Base-by-base conservation (phyloP, 2,888 invertebrate genomes). In the Myopa tessellatipennis region DNA sequence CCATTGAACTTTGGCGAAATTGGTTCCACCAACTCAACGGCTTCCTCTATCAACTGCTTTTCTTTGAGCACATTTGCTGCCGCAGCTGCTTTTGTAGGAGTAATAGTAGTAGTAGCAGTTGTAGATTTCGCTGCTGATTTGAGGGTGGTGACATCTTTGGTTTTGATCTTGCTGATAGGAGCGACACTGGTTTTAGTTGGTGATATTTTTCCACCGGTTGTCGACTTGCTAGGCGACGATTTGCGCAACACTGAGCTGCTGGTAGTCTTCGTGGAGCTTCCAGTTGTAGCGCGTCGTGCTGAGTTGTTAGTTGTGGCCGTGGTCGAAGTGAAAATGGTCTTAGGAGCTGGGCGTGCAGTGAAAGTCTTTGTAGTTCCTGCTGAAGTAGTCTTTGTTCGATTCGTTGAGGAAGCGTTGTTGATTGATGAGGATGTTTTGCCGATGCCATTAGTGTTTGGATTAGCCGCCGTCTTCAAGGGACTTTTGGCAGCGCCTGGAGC, bases 261-360 rank as follows among this genome's bases (percentile, higher is more conserved):
- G 50, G 58, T 78, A 60, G 76, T 75, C 7, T 78, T 61, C 10
- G 78, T 73, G 40, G 78, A 78, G 38, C 72, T 26, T 3, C 74
- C 76, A 5, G 79, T 45, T 61, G 79, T 58, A 75, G 78, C 69
- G 26, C 84, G 83, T 71, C 87, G 80, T 68, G 79, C 82, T 38
- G 83, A 81, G 38, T 79, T 76, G 55, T 79, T 77, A 12, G 80
- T 79, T 45, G 77, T 78, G n/a, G 80, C 80, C 52, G 81, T 61
- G 45, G 80, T 77, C 7, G 79, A 77, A 26, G 78, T 77, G 12
- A 80, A 81, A 38, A 80, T 84, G 63, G 83, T 83, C 77, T 86
- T 87, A 14, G 87, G 87, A 68, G 87, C 87, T 73, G 87, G 87
- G 58, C 87, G 86, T 60, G 87, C 87, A 26, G 85, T 85, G 70